Evolutionary conservation across 2,797 vertebrate genomes (phyloP), one percentile per base, ranked within the genome.

Genomic region (Hipposideros larvatus): DNA sequence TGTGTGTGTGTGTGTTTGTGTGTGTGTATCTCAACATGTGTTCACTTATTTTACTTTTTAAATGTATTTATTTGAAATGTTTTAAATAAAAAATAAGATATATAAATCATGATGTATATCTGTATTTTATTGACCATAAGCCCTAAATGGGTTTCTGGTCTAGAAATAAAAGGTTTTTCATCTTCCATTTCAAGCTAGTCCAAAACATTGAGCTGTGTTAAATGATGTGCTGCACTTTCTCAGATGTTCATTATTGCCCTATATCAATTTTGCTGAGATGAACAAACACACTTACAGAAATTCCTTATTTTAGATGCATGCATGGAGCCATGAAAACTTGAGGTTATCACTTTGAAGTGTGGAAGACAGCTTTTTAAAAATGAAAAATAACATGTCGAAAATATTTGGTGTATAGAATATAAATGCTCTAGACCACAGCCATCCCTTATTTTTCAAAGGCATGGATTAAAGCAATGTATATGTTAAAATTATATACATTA

Each of bases 131-230:
- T 96, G 87, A 89, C 61, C 13, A 87, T 84, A 88, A 78, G 51
- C 14, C 9, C 5, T 83, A 90, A 74, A 46, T 80, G 26, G 22
- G 18, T 82, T 95, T 91, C 43, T 55, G 24, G 19, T 87, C 9
- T 86, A 83, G 63, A 90, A 92, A 91, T 97, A 70, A 94, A 91
- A 92, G 43, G 37, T 83, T 90, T 96, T 97, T 92, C 73, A 80
- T 89, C 84, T 97, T 96, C 59, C 59, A 82, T 90, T 96, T 93
- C 59, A 90, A 89, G 86, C 53, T 89, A 89, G 74, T 79, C 37
- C 16, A 16, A 88, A 90, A 94, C 51, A 95, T 28, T 95, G 83
- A 97, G 53, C 84, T 79, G 55, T 89, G 61, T 94, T 97, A 97
- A 95, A 91, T 96, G 86, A 96, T 57, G 46, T 87, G 66, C 53